Percentiles rank a stretch among this genome's conserved stretches.
phyloP scores from a whole-genome alignment of 2,797 vertebrate species.

The Intellagama lesueurii region DNA sequence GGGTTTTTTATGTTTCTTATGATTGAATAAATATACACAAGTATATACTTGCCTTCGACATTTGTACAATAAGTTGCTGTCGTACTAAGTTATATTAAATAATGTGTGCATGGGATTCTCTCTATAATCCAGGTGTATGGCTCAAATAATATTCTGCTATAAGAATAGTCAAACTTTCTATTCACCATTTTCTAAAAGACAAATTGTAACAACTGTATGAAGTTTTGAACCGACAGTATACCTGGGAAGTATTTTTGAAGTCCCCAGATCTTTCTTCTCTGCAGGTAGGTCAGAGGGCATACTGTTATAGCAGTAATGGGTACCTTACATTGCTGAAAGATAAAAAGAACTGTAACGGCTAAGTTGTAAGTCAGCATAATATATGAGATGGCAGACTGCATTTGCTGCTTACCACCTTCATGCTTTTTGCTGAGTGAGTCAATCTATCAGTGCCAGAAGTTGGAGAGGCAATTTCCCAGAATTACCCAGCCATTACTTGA shows the following conservation, averaged over 20 bases:
- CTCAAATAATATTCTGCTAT: neutral
- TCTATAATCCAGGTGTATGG: neutral
- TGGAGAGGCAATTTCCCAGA: no score
- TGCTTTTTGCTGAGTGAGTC: neutral
- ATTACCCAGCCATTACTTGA: no score
- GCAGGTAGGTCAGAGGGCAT: no score
- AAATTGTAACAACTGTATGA: neutral
- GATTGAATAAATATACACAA: neutral
- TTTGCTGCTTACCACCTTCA: neutral
- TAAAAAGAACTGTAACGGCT: neutral
- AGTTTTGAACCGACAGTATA: neutral
- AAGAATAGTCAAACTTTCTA: no score
- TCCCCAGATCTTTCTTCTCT: neutral
- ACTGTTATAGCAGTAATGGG: neutral
- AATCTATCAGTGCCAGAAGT: neutral
- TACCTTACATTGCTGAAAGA: neutral
- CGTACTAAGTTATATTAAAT: neutral
- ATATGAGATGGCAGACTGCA: neutral
- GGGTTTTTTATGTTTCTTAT: neutral
- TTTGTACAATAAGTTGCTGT: neutral
- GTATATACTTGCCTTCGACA: neutral
- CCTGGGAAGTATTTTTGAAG: neutral
- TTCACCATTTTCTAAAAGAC: neutral
- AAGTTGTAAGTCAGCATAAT: neutral
- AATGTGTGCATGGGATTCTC: no score